Evolutionary conservation across 1,140 invertebrate species (phyloP).

Genomic region (Drosophila bocqueti): DNA sequence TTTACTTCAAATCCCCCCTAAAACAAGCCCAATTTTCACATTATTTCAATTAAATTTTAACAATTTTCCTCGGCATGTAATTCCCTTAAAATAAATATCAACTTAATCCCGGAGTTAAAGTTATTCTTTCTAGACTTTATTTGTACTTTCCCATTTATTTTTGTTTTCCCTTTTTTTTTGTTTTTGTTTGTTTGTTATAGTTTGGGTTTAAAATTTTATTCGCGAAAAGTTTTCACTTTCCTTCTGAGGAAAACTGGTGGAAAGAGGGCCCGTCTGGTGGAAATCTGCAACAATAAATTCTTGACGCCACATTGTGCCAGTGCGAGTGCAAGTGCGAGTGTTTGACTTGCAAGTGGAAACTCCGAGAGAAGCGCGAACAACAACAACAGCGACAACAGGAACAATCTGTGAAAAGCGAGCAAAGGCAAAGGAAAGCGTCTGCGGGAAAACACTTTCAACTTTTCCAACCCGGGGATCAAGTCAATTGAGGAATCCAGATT

Average conservation of each 20-base stretch:
- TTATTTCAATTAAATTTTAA: background rate
- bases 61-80: background rate
- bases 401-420: conserved; percentile 35
- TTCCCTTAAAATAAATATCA: background rate
- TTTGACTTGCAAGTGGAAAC: conserved; percentile 66
- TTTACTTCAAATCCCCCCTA: background rate
- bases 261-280: background rate
- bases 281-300: conserved; percentile 73
- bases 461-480: conserved; percentile 44
- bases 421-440: conserved; percentile 45
- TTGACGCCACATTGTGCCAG: conserved; percentile 66
- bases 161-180: background rate
- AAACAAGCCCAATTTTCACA: background rate
- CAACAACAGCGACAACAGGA: conserved; percentile 46
- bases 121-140: background rate
- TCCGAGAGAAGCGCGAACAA: conserved; percentile 69
- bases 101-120: conserved; percentile 5
- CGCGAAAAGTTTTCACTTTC: conserved; percentile 82
- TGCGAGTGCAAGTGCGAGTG: conserved; percentile 27
- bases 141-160: conserved; percentile 1
- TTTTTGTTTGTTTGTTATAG: conserved; percentile 16
- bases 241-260: conserved; percentile 16
- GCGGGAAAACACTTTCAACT: conserved; percentile 71
- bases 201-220: conserved; percentile 70
- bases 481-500: conserved; percentile 49